These are phyloP conservation scores for Zelostemma sp. DNA, from an alignment of 1,140 invertebrate genomes.

Conservation along the genomic window DNA sequence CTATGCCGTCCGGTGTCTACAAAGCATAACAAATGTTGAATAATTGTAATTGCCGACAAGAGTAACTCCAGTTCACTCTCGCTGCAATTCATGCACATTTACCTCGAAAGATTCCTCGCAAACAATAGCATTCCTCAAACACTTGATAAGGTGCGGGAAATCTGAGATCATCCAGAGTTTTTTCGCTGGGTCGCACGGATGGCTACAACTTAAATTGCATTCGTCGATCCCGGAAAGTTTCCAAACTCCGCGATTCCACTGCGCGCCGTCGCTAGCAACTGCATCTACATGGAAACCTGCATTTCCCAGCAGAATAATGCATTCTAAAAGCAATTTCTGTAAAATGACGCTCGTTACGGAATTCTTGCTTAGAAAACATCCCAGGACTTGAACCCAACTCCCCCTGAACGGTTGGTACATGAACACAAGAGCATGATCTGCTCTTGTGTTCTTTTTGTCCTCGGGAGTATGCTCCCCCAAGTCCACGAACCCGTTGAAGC, in stretches of 20 bases:
- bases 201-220: no score
- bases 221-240: no score
- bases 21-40: no score
- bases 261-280: slow-evolving; percentile 18
- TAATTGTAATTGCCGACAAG: no score
- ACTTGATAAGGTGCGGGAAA: no score
- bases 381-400: slow-evolving; percentile 42
- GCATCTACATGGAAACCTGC: slow-evolving; percentile 20
- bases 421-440: slow-evolving; percentile 54
- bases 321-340: slow-evolving; percentile 31
- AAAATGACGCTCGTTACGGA: slow-evolving; percentile 31
- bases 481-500: slow-evolving; percentile 40
- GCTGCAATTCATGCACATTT: no score
- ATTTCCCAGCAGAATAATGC: slow-evolving; percentile 25
- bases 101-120: no score
- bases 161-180: no score
- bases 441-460: slow-evolving; percentile 25
- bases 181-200: no score
- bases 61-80: no score
- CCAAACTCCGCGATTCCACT: slow-evolving; percentile 31
- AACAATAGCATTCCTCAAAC: no score
- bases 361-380: slow-evolving; percentile 41
- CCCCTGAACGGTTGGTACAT: slow-evolving; percentile 54
- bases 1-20: slow-evolving; percentile 32
- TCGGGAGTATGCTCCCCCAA: slow-evolving; percentile 49